phyloP scores from a whole-genome alignment of 1,140 invertebrate genomes.

The Venustaconcha ellipsiformis region DNA sequence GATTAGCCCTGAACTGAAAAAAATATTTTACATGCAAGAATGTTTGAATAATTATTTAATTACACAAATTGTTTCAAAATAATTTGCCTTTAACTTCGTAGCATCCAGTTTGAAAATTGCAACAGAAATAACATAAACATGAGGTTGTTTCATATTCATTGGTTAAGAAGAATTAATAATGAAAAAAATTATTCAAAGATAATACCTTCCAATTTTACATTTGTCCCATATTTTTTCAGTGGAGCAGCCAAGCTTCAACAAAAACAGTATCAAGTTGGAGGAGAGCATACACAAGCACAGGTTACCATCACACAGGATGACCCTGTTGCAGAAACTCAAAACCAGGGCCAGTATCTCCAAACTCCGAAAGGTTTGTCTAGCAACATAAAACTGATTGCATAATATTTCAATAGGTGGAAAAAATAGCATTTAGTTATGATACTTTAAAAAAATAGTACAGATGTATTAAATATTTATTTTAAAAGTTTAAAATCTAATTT shows the following conservation, averaged over 20 bases:
- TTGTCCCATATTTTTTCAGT: slow-evolving; percentile 12
- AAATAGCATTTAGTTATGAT: too few relatives aligned
- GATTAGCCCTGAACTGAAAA: too few relatives aligned
- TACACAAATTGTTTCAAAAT: too few relatives aligned
- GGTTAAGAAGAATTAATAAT: neutral
- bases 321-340: slow-evolving; percentile 50
- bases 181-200: neutral
- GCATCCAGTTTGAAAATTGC: neutral
- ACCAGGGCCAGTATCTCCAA: slow-evolving; percentile 28
- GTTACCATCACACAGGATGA: slow-evolving; percentile 45
- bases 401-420: too few relatives aligned
- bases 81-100: neutral
- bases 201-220: neutral
- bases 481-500: too few relatives aligned
- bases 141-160: neutral
- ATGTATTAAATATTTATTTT: too few relatives aligned
- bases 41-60: too few relatives aligned
- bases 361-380: neutral
- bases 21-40: too few relatives aligned
- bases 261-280: slow-evolving; percentile 19
- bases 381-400: too few relatives aligned
- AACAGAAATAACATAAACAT: neutral
- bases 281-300: slow-evolving; percentile 36
- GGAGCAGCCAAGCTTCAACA: slow-evolving; percentile 9
- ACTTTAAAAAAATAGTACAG: too few relatives aligned